These are phyloP conservation scores for Lanius collurio DNA, from an alignment of 2,113 vertebrate genomes.

Conservation along the genomic window DNA sequence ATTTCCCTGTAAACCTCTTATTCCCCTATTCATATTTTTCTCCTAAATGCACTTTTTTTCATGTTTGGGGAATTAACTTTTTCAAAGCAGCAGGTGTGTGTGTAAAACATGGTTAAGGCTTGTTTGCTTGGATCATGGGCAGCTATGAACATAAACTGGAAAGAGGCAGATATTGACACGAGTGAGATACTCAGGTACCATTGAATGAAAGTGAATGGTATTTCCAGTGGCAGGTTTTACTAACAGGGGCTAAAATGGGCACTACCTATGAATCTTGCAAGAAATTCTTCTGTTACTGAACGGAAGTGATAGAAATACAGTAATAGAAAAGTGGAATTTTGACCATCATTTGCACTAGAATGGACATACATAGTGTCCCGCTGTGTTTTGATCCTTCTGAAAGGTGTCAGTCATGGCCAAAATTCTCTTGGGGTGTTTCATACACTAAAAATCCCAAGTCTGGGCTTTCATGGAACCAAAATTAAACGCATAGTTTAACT, in stretches of 20 bases:
- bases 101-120: not conserved
- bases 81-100: not conserved
- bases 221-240: not conserved
- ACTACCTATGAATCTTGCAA: not conserved
- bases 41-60: not conserved
- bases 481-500: not conserved
- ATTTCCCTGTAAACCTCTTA: not conserved
- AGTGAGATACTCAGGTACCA: not conserved
- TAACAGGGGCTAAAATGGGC: not conserved
- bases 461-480: not conserved
- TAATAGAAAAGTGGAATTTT: not conserved
- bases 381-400: not conserved
- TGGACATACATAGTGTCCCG: not conserved
- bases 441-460: not conserved
- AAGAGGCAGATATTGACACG: not conserved
- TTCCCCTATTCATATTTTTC: not conserved
- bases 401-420: not conserved
- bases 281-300: not conserved
- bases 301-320: not conserved
- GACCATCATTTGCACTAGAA: not conserved
- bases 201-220: not conserved
- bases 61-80: not conserved
- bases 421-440: not conserved
- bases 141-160: not conserved
- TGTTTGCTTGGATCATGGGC: not conserved